These are phyloP conservation scores for Aphelenchoides besseyi DNA, from an alignment of 1,140 invertebrate genomes.

Conservation along the genomic window DNA sequence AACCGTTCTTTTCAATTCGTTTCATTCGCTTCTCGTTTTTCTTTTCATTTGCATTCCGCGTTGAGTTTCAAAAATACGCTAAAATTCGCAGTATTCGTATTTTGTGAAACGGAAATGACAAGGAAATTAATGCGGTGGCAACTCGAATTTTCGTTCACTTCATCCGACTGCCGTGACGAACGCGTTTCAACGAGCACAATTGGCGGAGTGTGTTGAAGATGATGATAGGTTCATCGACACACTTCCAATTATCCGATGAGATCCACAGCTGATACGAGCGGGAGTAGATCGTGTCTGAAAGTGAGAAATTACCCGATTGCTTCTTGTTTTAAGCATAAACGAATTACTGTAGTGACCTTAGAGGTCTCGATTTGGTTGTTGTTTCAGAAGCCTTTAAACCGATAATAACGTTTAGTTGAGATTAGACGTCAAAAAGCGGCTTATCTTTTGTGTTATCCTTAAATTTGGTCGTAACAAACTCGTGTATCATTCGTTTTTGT, in stretches of 20 bases:
- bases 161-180: not conserved
- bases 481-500: no score
- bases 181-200: not conserved
- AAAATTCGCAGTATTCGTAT: not conserved
- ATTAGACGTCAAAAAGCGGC: slow-evolving; percentile 5
- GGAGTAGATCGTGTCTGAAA: no score
- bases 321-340: no score
- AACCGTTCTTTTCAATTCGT: not conserved
- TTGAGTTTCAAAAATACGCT: not conserved
- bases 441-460: not conserved
- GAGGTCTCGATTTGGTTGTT: not conserved
- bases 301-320: no score
- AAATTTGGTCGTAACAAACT: no score
- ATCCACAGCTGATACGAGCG: no score
- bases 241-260: no score
- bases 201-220: not conserved
- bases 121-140: not conserved
- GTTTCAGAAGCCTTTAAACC: not conserved
- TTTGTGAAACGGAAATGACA: not conserved
- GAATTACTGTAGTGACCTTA: not conserved
- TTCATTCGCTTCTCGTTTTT: not conserved
- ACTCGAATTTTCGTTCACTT: not conserved
- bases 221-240: no score
- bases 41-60: slow-evolving; percentile 1
- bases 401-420: not conserved